phyloP scores from a whole-genome alignment of 2,888 invertebrate species.

The Nomada flava region DNA sequence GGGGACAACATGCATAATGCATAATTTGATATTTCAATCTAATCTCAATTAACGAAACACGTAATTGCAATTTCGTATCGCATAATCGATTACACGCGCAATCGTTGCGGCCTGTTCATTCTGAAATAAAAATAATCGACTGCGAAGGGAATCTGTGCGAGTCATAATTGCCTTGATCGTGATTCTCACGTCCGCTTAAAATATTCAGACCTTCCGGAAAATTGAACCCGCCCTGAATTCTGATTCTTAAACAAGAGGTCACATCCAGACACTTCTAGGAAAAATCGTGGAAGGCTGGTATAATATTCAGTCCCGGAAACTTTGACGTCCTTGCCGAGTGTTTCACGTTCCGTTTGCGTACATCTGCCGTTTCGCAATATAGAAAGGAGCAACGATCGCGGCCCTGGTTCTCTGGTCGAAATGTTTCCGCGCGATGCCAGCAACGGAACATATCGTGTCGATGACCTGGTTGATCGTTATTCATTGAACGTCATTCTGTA shows the following conservation, averaged over 20 bases:
- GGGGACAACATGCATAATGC: background rate
- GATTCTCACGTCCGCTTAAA: background rate
- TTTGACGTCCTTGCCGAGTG: constrained; percentile 5
- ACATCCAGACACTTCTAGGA: constrained; percentile 1
- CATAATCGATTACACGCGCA: too few species aligned
- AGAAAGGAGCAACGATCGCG: constrained; percentile 14
- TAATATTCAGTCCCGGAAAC: constrained; percentile 3
- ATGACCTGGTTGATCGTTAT: constrained; percentile 21
- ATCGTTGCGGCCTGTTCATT: background rate
- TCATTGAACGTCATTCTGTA: constrained; percentile 9
- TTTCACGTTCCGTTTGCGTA: constrained; percentile 29
- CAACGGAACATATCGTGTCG: constrained; percentile 6
- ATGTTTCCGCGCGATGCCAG: constrained; percentile 9
- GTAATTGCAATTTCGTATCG: too few species aligned
- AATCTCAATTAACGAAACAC: background rate
- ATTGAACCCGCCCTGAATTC: constrained; percentile 21
- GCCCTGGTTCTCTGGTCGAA: constrained; percentile 3
- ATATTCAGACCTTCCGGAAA: constrained; percentile 21
- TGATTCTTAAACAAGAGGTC: constrained; percentile 34
- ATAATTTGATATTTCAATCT: background rate
- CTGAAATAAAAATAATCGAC: background rate
- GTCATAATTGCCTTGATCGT: background rate
- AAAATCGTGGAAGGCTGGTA: constrained; percentile 12
- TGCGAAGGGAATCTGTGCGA: background rate
- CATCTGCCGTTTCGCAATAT: constrained; percentile 15